Conservation (phyloP, 1,140 invertebrate genomes). For the Eulimnadia texana region DNA sequence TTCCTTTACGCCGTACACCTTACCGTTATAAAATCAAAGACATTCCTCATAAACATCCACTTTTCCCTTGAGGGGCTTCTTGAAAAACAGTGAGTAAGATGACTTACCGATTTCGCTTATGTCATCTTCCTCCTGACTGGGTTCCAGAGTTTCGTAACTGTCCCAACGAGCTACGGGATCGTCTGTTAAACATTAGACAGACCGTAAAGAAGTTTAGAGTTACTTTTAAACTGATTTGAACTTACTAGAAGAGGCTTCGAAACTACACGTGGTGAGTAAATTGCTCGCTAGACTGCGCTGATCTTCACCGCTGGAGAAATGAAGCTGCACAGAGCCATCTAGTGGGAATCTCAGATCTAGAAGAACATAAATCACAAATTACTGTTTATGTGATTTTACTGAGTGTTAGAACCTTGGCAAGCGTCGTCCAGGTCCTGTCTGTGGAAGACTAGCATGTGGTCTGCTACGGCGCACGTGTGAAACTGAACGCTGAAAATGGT, state of each 20-base stretch:
- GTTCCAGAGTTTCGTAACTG: conserved; percentile 59
- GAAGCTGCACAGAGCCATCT: conserved; percentile 67
- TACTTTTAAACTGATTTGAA: neutral
- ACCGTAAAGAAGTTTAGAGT: neutral
- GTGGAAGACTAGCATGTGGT: conserved; percentile 65
- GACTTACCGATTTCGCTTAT: conserved; percentile 1
- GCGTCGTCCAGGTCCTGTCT: conserved; percentile 73
- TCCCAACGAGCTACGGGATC: conserved; percentile 63
- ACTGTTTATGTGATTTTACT: neutral
- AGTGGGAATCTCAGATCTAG: conserved; percentile 49
- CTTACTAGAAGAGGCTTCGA: conserved; percentile 4
- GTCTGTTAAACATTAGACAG: conserved; percentile 27
- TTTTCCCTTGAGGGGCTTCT: neutral
- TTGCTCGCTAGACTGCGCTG: conserved; percentile 34
- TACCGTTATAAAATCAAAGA: neutral
- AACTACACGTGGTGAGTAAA: neutral
- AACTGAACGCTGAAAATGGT: conserved; percentile 70
- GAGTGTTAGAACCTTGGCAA: conserved; percentile 60
- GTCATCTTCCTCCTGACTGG: conserved; percentile 28
- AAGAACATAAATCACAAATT: neutral
- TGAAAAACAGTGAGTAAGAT: neutral
- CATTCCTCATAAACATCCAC: neutral
- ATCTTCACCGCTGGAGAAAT: conserved; percentile 51
- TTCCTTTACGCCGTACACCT: neutral
- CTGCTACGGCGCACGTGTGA: conserved; percentile 77